Percentiles rank a stretch among this genome's conserved stretches.
phyloP scores from a whole-genome alignment of 2,797 vertebrate species.

The Cuculus canorus region DNA sequence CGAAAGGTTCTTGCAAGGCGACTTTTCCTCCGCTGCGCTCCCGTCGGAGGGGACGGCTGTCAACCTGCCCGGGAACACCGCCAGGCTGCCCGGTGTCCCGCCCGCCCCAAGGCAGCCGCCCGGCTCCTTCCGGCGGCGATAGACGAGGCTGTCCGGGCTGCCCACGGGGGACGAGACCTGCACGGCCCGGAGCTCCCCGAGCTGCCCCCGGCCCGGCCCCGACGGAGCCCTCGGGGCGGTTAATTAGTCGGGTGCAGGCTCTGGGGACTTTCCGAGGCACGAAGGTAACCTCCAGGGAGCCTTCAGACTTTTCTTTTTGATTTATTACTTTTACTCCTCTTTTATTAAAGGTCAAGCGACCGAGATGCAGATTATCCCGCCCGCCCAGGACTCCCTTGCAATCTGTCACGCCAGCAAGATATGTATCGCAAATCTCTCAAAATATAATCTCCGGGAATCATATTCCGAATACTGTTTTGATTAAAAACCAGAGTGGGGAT shows the following conservation, averaged over 20 bases:
- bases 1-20: constrained; percentile 73
- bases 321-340: constrained; percentile 53
- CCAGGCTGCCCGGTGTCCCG: background rate
- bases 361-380: constrained; percentile 78
- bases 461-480: constrained; percentile 88
- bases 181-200: too few relatives aligned
- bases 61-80: background rate
- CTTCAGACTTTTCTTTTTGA: constrained; percentile 50
- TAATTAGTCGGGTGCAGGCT: background rate
- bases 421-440: constrained; percentile 83
- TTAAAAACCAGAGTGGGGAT: constrained; percentile 78
- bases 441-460: constrained; percentile 85
- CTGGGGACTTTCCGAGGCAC: background rate
- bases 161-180: background rate
- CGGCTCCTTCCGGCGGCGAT: background rate
- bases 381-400: constrained; percentile 73
- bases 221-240: too few relatives aligned
- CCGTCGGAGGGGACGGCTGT: constrained; percentile 12
- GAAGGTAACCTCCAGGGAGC: constrained; percentile 50
- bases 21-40: constrained; percentile 47
- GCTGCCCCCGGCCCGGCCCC: too few relatives aligned
- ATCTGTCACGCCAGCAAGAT: constrained; percentile 79
- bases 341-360: constrained; percentile 81
- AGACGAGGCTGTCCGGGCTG: background rate
- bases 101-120: background rate